Percentiles rank a stretch among this genome's conserved stretches.
Evolutionary conservation across 64 coral and sea anemone species (phyloP).

Genomic region (Actinia tenebrosa): DNA sequence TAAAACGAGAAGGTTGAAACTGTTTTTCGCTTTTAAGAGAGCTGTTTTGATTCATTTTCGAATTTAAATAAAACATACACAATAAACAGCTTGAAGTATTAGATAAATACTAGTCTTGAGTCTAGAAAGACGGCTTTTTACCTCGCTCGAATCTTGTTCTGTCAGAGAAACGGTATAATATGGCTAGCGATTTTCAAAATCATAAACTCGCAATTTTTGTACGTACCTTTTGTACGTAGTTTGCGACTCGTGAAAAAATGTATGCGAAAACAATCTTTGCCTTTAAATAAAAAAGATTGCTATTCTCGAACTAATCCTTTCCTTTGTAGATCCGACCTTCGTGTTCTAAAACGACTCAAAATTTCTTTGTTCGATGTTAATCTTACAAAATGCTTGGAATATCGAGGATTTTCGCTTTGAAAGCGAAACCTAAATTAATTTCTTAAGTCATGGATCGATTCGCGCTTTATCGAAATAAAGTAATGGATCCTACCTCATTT

Average conservation of each 20-base stretch:
- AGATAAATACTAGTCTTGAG: no score
- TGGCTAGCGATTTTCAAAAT: not conserved
- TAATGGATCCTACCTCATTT: not conserved
- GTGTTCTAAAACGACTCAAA: not conserved
- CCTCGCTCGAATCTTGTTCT: no score
- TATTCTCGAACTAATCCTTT: no score
- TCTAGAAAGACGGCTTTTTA: no score
- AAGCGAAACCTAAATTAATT: not conserved
- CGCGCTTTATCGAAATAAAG: conserved; percentile 1
- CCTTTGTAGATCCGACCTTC: no score
- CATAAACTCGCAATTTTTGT: not conserved
- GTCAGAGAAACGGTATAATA: no score
- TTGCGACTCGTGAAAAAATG: not conserved
- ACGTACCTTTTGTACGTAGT: not conserved
- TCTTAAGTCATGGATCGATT: not conserved
- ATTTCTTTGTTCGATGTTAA: no score
- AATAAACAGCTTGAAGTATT: not conserved
- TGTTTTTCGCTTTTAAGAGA: not conserved
- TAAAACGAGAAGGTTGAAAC: not conserved
- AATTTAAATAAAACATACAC: not conserved
- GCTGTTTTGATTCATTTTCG: not conserved
- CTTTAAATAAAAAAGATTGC: no score
- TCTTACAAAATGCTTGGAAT: not conserved
- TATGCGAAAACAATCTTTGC: no score
- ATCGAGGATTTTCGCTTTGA: not conserved